These are phyloP conservation scores for Pristionchus japonicus DNA, from an alignment of 2,888 invertebrate genomes.

Conservation along the genomic window DNA sequence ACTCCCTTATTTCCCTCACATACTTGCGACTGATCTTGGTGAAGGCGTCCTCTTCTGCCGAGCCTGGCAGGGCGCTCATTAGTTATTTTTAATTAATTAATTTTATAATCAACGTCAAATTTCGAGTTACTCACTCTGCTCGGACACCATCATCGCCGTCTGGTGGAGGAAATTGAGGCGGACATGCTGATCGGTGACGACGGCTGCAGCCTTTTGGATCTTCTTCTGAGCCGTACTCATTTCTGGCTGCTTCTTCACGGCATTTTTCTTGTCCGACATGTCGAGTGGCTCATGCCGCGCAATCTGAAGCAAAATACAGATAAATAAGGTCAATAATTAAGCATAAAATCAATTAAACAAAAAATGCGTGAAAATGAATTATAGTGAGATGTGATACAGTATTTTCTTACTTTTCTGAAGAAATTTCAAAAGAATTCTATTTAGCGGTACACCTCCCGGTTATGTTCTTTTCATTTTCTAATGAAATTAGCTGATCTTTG, in stretches of 20 bases:
- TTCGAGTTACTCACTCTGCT: constrained; percentile 49
- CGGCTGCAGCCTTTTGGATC: constrained; percentile 28
- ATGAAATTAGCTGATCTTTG: too few relatives aligned
- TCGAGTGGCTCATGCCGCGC: constrained; percentile 10
- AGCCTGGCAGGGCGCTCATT: constrained; percentile 37
- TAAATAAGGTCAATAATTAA: too few relatives aligned
- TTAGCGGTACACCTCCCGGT: background rate
- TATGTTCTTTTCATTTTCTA: background rate
- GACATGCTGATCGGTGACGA: constrained; percentile 45
- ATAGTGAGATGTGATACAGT: background rate
- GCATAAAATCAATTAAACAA: background rate
- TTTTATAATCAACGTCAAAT: background rate
- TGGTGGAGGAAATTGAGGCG: constrained; percentile 56
- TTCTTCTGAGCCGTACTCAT: constrained; percentile 41
- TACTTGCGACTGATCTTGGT: constrained; percentile 59
- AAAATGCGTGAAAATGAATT: background rate
- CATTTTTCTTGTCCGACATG: constrained; percentile 29
- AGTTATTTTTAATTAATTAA: background rate
- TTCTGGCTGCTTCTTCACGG: background rate
- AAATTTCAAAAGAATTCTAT: background rate
- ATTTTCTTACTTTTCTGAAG: too few relatives aligned
- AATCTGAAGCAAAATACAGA: background rate
- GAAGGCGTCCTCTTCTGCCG: constrained; percentile 56
- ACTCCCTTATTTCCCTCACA: constrained; percentile 58
- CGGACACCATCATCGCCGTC: constrained; percentile 50